Evolutionary conservation across 2,797 vertebrate genomes (phyloP).

Genomic region (Liasis olivaceus): DNA sequence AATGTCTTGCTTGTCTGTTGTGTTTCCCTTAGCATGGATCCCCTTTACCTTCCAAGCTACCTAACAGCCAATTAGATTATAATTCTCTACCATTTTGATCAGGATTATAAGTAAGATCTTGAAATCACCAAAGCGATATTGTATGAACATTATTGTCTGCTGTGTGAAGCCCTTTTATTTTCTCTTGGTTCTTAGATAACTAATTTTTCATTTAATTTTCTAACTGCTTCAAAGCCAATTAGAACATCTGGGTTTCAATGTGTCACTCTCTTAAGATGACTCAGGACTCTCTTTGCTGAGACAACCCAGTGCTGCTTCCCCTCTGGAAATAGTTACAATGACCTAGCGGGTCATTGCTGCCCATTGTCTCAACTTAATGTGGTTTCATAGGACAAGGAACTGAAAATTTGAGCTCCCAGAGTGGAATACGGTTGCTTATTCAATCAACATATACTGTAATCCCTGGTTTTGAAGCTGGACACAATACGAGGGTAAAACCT

Average conservation of each 20-base stretch:
- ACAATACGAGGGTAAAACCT: not conserved
- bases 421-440: not conserved
- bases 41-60: not conserved
- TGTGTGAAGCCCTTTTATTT: not conserved
- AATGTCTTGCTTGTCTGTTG: accelerated
- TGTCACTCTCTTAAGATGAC: not conserved
- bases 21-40: accelerated
- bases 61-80: not conserved
- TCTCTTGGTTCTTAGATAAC: not conserved
- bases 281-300: not conserved
- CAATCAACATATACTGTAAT: not conserved
- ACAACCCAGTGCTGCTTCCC: not conserved
- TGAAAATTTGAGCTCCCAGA: not conserved
- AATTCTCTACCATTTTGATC: not conserved
- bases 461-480: not conserved
- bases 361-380: not conserved
- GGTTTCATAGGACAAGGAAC: not conserved
- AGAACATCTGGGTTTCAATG: not conserved
- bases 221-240: not conserved
- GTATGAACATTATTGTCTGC: not conserved
- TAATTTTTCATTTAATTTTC: not conserved
- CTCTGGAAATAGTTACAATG: not conserved
- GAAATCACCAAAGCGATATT: not conserved
- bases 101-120: no score
- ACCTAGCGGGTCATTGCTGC: not conserved